These are phyloP conservation scores for Coregonus clupeaformis DNA, from an alignment of 2,113 vertebrate species.

Conservation along the genomic window DNA sequence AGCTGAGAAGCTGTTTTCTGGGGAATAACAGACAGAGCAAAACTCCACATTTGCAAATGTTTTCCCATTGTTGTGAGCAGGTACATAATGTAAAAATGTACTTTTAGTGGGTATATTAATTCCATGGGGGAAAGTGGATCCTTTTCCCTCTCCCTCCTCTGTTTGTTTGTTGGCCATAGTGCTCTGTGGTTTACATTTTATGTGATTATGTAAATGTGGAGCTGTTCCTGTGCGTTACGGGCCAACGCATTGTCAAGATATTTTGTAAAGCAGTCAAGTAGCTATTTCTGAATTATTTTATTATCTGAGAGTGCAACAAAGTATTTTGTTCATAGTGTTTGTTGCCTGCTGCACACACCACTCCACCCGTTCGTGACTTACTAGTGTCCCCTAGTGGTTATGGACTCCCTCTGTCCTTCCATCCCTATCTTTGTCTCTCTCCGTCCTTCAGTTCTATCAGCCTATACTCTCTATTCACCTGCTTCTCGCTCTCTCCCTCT, in stretches of 20 bases:
- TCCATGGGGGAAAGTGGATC: slow-evolving; percentile 62
- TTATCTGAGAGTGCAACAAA: slow-evolving; percentile 83
- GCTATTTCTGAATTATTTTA: slow-evolving; percentile 81
- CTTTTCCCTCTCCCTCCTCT: slow-evolving; percentile 44
- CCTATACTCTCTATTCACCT: slow-evolving; percentile 36
- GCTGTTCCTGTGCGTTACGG: slow-evolving; percentile 74
- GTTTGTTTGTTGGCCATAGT: slow-evolving; percentile 69
- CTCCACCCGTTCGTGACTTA: slow-evolving; percentile 87
- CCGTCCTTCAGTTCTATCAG: slow-evolving; percentile 40
- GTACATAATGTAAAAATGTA: slow-evolving; percentile 62
- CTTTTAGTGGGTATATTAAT: slow-evolving; percentile 66
- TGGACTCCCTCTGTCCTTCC: slow-evolving; percentile 19
- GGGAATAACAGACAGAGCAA: slow-evolving; percentile 44
- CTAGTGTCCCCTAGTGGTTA: slow-evolving; percentile 98
- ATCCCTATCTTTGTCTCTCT: slow-evolving; percentile 39
- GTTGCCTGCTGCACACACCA: slow-evolving; percentile 68
- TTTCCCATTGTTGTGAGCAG: slow-evolving; percentile 63
- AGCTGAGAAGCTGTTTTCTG: slow-evolving; percentile 40
- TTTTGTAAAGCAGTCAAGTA: slow-evolving; percentile 81
- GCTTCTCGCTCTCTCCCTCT: slow-evolving; percentile 55
- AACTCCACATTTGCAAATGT: slow-evolving; percentile 52
- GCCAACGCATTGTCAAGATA: slow-evolving; percentile 74
- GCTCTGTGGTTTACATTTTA: slow-evolving; percentile 73
- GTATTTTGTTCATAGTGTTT: slow-evolving; percentile 94
- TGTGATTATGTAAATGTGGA: slow-evolving; percentile 76